These are phyloP conservation scores for Lordiphosa clarofinis DNA, from an alignment of 1,140 invertebrate species.

Conservation along the genomic window DNA sequence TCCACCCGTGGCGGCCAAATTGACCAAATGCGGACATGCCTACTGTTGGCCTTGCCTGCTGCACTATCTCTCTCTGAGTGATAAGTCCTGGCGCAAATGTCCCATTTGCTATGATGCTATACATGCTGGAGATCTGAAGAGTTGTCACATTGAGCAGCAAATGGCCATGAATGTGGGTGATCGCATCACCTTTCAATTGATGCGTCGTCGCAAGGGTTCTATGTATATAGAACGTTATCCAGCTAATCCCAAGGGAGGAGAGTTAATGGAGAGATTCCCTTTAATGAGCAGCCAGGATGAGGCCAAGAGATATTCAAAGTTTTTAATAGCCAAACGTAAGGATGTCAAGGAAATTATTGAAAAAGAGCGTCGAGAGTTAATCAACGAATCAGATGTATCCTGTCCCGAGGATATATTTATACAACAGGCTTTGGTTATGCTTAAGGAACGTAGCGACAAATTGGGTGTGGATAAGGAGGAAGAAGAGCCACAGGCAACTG, in stretches of 20 bases:
- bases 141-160: constrained; percentile 80
- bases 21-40: constrained; percentile 96
- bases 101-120: constrained; percentile 93
- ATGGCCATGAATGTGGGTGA: constrained; percentile 85
- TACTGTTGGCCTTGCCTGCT: constrained; percentile 98
- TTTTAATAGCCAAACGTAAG: constrained; percentile 85
- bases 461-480: constrained; percentile 37
- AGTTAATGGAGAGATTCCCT: constrained; percentile 48
- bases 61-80: constrained; percentile 92
- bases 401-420: constrained; percentile 92
- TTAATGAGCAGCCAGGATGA: constrained; percentile 76
- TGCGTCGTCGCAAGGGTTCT: constrained; percentile 90
- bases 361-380: constrained; percentile 86
- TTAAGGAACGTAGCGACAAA: constrained; percentile 79
- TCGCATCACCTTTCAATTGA: constrained; percentile 89
- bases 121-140: constrained; percentile 79
- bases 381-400: constrained; percentile 84
- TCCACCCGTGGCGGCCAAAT: constrained; percentile 90
- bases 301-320: constrained; percentile 85
- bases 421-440: constrained; percentile 87
- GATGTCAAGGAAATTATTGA: constrained; percentile 86
- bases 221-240: constrained; percentile 85
- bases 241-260: constrained; percentile 1
- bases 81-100: constrained; percentile 88
- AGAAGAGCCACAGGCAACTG: constrained; percentile 15